These are phyloP conservation scores for Cataglyphis livida DNA, from an alignment of 2,888 invertebrate genomes.

Conservation along the genomic window DNA sequence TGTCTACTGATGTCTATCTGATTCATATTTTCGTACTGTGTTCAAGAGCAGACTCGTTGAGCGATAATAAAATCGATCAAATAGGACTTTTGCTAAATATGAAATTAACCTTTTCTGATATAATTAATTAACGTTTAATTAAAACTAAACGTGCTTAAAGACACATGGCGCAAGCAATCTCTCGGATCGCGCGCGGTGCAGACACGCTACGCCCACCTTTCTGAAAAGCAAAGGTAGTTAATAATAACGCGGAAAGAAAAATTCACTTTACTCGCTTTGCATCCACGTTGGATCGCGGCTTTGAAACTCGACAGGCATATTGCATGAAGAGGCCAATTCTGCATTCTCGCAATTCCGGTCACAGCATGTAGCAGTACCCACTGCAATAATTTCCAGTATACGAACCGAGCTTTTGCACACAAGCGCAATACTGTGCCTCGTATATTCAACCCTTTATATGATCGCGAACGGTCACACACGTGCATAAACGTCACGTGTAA, in stretches of 20 bases:
- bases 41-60: background rate
- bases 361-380: background rate
- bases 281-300: background rate
- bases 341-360: conserved; percentile 1
- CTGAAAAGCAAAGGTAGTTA: conserved; percentile 31
- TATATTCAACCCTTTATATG: background rate
- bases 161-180: background rate
- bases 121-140: conserved; percentile 40
- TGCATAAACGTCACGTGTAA: conserved; percentile 24
- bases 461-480: background rate
- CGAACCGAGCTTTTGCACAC: background rate
- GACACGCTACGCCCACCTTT: background rate
- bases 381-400: conserved; percentile 29
- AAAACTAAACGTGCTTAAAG: conserved; percentile 13
- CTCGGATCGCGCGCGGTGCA: background rate
- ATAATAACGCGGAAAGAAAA: conserved; percentile 51
- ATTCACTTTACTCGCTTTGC: conserved; percentile 12
- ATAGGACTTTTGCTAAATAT: background rate
- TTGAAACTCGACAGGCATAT: conserved; percentile 19
- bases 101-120: background rate
- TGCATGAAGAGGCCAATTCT: conserved; percentile 1
- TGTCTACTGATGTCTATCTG: too few relatives aligned
- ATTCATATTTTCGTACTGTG: conserved; percentile 3
- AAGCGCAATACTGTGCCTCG: background rate
- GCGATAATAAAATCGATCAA: conserved; percentile 1